These are phyloP conservation scores for Varecia variegata DNA, from an alignment of 2,797 vertebrate genomes.

Conservation along the genomic window DNA sequence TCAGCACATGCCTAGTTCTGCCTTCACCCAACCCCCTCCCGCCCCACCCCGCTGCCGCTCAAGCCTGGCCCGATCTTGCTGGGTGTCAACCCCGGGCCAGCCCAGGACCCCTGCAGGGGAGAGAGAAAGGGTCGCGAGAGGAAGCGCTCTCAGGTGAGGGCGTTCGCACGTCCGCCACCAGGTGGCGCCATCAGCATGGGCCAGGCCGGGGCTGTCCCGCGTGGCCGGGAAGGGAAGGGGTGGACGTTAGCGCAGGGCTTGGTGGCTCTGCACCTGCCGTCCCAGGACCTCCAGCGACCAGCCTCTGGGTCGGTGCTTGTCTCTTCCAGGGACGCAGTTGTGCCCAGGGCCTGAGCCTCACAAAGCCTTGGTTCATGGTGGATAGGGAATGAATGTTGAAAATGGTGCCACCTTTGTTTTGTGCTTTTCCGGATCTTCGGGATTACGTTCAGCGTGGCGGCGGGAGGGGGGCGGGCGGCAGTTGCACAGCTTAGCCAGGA, in stretches of 20 bases:
- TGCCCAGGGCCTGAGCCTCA: background rate
- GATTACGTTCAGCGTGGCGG: accelerated
- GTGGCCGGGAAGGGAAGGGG: background rate
- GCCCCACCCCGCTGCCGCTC: accelerated
- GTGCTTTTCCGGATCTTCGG: background rate
- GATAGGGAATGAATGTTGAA: background rate
- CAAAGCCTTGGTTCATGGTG: background rate
- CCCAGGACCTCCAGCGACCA: background rate
- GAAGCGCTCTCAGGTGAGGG: background rate
- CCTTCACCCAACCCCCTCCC: background rate
- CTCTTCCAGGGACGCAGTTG: background rate
- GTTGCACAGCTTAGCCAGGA: accelerated
- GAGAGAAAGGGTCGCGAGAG: no score
- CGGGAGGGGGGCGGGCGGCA: background rate
- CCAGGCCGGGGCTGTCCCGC: background rate
- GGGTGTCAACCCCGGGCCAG: background rate
- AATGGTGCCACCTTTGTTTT: background rate
- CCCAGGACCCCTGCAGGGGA: background rate
- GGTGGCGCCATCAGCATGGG: slow-evolving; percentile 54
- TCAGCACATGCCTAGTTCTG: background rate
- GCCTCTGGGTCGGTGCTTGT: background rate
- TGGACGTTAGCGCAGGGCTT: background rate
- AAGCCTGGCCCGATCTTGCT: background rate
- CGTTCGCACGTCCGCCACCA: background rate
- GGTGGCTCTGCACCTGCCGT: background rate